These are phyloP conservation scores for Atta texana DNA, from an alignment of 1,140 invertebrate species.

Conservation along the genomic window DNA sequence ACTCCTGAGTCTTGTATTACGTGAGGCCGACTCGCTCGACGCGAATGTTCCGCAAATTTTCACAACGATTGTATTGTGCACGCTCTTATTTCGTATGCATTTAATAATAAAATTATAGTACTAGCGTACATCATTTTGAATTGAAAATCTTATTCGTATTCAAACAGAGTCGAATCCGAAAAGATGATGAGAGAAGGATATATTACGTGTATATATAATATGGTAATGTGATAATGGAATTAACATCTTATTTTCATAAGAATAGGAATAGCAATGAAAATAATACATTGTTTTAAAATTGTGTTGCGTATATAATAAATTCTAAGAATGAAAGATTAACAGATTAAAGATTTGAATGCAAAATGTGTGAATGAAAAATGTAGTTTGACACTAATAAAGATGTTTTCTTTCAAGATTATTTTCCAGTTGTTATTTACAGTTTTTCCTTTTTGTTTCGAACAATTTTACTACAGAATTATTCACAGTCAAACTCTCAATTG, in stretches of 20 bases:
- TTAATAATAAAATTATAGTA: background rate
- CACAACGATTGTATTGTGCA: background rate
- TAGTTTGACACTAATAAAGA: background rate
- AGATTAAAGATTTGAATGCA: conserved; percentile 7
- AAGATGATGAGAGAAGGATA: background rate
- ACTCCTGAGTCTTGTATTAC: conserved; percentile 42
- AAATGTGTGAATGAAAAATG: conserved; percentile 8
- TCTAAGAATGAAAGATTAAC: background rate
- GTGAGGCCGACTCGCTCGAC: background rate
- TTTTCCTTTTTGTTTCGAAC: background rate
- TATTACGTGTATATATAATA: background rate
- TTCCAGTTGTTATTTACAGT: background rate
- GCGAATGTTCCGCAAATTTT: conserved; percentile 16
- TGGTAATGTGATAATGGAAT: background rate
- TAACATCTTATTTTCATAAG: conserved; percentile 15
- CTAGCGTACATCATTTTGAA: background rate
- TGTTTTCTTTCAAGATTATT: background rate
- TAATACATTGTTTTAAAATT: background rate
- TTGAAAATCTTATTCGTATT: background rate
- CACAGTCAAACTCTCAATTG: background rate
- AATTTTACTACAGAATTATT: conserved; percentile 8
- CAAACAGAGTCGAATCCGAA: background rate
- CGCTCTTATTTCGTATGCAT: background rate
- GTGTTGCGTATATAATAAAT: background rate
- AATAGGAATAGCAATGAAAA: background rate